Evolutionary conservation across 2,888 invertebrate genomes (phyloP), one percentile per base, ranked within the genome.

Genomic region (Acronicta alni): DNA sequence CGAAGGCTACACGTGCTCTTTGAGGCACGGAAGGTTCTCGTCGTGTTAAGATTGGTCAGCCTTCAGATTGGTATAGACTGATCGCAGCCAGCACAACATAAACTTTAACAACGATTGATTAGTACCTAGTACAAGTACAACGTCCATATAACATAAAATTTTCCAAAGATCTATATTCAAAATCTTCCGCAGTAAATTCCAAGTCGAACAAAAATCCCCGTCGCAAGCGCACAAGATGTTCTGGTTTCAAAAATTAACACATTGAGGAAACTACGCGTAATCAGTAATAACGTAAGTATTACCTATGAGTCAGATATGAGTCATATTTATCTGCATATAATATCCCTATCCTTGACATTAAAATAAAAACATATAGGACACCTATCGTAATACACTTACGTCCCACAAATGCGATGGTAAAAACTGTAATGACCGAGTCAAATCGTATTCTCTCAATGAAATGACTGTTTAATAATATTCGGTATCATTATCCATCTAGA

Each of bases 311-410:
- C 63, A 64, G 0, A 7, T 23, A 41, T 79, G 79, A 72, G 8
- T 72, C 79, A 76, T 37, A 41, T 58, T 68, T 63, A 52, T 64
- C 64, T 58, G 43, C 41, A 57, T 49, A 58, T 26, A n/a, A n/a
- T 26, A 9, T 74, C 59, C 58, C 53, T 57, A 47, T 43, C 73
- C 65, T 76, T 79, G 73, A 58, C 66, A 72, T 76, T 75, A 69
- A 32, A 44, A 46, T n/a, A n/a, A 62, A 35, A 26, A 30, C 30
- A 7, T 38, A 45, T 77, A 71, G 75, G 76, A 43, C 74, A 41
- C 15, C 60, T 59, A 57, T 53, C 35, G 53, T 64, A 64, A 54
- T 58, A 18, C 45, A 49, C 45, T 67, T 60, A 41, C 52, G 57
- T 55, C 61, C 71, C 38, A 67, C 75, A 41, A 66, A 61, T 38